These are phyloP conservation scores for Hemitrygon akajei DNA, from an alignment of 2,797 vertebrate genomes.

Conservation along the genomic window DNA sequence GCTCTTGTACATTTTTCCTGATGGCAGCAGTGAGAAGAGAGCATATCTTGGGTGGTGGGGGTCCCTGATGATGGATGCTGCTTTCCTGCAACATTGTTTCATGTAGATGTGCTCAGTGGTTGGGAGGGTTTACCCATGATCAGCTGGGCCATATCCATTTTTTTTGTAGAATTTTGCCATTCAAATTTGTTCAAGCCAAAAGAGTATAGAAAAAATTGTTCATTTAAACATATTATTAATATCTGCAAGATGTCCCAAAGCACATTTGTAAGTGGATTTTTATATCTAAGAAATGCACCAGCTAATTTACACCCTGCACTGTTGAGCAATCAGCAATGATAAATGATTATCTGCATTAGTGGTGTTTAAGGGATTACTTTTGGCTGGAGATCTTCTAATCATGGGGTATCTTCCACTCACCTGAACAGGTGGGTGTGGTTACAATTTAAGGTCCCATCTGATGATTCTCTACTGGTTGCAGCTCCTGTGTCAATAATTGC, in stretches of 20 bases:
- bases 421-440: background rate
- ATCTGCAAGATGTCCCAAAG: background rate
- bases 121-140: too few relatives aligned
- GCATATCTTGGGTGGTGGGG: too few relatives aligned
- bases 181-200: too few relatives aligned
- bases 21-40: too few relatives aligned
- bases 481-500: background rate
- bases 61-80: too few relatives aligned
- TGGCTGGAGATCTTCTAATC: background rate
- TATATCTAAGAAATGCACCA: background rate
- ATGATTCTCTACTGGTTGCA: background rate
- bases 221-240: background rate
- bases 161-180: too few relatives aligned
- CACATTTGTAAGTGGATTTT: background rate
- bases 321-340: background rate
- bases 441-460: background rate
- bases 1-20: too few relatives aligned
- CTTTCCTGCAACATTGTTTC: too few relatives aligned
- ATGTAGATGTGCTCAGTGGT: too few relatives aligned
- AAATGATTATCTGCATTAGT: background rate
- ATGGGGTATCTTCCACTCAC: background rate
- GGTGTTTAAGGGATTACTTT: background rate
- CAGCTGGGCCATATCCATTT: too few relatives aligned
- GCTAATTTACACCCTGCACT: background rate
- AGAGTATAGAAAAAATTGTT: background rate